A percentile compares a stretch with the other conserved stretches of the same genome.
Conservation (phyloP, 2,113 vertebrate genomes). For the Fregata magnificens region DNA sequence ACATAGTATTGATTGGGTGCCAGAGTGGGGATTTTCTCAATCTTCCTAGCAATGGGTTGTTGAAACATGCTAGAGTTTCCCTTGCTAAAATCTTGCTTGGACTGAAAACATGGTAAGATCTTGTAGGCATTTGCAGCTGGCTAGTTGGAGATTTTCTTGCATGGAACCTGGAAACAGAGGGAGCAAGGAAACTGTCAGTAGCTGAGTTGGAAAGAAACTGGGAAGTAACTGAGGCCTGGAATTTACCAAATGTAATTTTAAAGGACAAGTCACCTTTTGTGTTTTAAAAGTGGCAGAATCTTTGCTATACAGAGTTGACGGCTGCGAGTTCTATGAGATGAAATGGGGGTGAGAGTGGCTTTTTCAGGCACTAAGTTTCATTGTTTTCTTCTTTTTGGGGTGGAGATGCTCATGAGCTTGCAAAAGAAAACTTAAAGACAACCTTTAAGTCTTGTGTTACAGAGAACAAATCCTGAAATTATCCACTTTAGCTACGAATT, state of each 20-base stretch:
- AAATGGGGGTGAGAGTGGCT: not conserved
- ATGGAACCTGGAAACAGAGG: slow-evolving; percentile 35
- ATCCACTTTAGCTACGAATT: not conserved
- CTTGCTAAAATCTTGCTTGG: slow-evolving; percentile 75
- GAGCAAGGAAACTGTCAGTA: not conserved
- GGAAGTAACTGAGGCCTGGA: not conserved
- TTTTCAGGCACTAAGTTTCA: not conserved
- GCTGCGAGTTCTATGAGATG: not conserved
- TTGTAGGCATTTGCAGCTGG: slow-evolving; percentile 78
- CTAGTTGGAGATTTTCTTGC: slow-evolving; percentile 6
- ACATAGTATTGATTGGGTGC: slow-evolving; percentile 82
- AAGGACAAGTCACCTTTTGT: not conserved
- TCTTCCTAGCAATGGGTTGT: slow-evolving; percentile 60
- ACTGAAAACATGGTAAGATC: slow-evolving; percentile 60
- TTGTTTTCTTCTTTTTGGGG: not conserved
- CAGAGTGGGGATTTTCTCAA: slow-evolving; percentile 61
- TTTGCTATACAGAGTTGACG: not conserved
- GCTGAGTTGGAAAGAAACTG: not conserved
- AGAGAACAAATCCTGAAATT: not conserved
- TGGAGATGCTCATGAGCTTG: not conserved
- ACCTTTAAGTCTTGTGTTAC: not conserved
- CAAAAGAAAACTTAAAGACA: not conserved
- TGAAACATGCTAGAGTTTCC: slow-evolving; percentile 80
- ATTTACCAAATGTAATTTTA: not conserved
- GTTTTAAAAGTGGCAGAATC: not conserved